These are phyloP conservation scores for Boloria euphrosyne DNA, from an alignment of 2,888 invertebrate species.

Conservation along the genomic window DNA sequence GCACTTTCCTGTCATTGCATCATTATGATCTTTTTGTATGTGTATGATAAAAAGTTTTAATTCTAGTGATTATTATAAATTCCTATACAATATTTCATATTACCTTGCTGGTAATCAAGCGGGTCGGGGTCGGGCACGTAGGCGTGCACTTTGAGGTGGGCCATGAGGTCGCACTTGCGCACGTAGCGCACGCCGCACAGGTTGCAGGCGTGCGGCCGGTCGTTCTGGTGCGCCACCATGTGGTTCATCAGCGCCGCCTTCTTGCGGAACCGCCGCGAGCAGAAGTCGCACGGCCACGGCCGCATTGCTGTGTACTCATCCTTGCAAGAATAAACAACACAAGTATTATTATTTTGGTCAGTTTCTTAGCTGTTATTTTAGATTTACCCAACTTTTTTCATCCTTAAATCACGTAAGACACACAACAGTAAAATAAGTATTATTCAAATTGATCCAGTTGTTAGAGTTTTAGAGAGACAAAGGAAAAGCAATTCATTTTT, in stretches of 20 bases:
- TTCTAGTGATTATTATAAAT: too few relatives aligned
- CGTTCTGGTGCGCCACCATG: conserved; percentile 93
- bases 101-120: conserved; percentile 67
- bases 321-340: conserved; percentile 51
- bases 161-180: conserved; percentile 90
- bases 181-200: conserved; percentile 91
- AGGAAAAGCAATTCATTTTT: too few relatives aligned
- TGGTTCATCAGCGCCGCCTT: conserved; percentile 93
- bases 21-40: too few relatives aligned
- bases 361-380: too few relatives aligned
- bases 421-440: too few relatives aligned
- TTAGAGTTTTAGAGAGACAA: too few relatives aligned
- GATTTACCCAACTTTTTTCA: too few relatives aligned
- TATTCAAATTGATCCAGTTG: too few relatives aligned
- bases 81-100: background rate
- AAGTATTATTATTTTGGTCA: background rate
- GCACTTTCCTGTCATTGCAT: too few relatives aligned
- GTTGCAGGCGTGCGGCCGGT: conserved; percentile 91
- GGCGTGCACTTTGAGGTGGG: conserved; percentile 91
- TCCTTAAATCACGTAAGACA: too few relatives aligned
- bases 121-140: conserved; percentile 85
- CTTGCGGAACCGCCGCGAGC: conserved; percentile 91
- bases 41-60: too few relatives aligned
- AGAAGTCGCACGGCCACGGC: conserved; percentile 93
- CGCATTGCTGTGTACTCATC: conserved; percentile 88